phyloP scores from a whole-genome alignment of 1,140 invertebrate genomes.

The Lethrus apterus region DNA sequence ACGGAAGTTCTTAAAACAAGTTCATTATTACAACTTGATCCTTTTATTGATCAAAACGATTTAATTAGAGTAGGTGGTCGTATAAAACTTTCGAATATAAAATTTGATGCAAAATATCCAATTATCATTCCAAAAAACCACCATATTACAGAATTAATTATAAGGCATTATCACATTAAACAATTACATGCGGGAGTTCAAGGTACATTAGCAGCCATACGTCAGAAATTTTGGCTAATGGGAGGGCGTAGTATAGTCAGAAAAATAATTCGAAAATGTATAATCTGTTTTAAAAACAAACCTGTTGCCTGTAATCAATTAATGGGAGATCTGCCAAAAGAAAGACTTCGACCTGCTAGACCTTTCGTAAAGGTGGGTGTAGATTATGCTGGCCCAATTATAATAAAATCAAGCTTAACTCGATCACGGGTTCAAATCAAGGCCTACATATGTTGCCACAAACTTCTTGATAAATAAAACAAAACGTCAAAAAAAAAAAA shows the following conservation, averaged over 20 bases:
- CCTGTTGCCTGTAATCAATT: conserved; percentile 23
- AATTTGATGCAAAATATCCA: conserved; percentile 30
- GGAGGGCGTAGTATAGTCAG: conserved; percentile 18
- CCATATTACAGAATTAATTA: conserved; percentile 19
- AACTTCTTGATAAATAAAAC: no score
- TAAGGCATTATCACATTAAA: conserved; percentile 11
- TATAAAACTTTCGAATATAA: conserved; percentile 26
- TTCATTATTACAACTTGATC: conserved; percentile 14
- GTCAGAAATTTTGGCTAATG: conserved; percentile 25
- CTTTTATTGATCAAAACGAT: conserved; percentile 35
- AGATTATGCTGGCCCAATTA: conserved; percentile 36
- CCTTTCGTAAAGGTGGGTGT: conserved; percentile 30
- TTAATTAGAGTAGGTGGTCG: conserved; percentile 39
- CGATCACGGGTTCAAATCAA: no score
- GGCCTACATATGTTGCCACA: no score
- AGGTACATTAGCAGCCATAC: conserved; percentile 10
- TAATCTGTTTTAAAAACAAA: conserved; percentile 27
- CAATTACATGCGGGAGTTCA: conserved; percentile 29
- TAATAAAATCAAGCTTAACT: no score
- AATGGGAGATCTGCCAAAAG: conserved; percentile 34
- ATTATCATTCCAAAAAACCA: conserved; percentile 31
- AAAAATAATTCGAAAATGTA: conserved; percentile 28
- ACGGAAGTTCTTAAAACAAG: neutral
- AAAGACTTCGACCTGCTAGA: conserved; percentile 18
- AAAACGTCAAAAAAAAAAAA: no score